A percentile compares a stretch with the other conserved stretches of the same genome.
phyloP scores from a whole-genome alignment of 1,140 invertebrate genomes.

The Bombus affinis region DNA sequence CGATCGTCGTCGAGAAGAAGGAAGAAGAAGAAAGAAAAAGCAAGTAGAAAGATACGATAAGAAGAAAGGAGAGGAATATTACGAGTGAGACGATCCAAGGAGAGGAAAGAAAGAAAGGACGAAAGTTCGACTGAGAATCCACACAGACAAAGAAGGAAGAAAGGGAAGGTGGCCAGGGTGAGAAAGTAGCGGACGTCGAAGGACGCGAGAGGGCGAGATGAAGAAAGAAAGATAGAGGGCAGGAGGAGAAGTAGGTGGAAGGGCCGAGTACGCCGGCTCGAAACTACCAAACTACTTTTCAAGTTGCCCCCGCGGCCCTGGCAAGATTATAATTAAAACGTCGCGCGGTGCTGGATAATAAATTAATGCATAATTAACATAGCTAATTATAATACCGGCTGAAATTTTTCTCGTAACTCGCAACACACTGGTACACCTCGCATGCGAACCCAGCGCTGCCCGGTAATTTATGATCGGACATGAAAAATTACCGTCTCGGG shows the following conservation, averaged over 20 bases:
- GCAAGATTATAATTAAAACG: conserved; percentile 81
- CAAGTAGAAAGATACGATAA: not conserved
- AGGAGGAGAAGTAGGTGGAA: conserved; percentile 54
- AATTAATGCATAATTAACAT: conserved; percentile 82
- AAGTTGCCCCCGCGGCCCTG: conserved; percentile 73
- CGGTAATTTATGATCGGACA: conserved; percentile 81
- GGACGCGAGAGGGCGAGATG: conserved; percentile 7
- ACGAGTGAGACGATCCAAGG: not conserved
- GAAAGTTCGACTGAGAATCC: not conserved
- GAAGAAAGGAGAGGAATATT: not conserved
- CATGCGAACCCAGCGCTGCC: conserved; percentile 74
- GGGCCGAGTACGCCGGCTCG: conserved; percentile 62
- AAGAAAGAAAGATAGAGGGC: conserved; percentile 30
- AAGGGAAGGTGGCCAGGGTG: not conserved
- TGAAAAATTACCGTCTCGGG: conserved; percentile 81
- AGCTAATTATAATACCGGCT: conserved; percentile 81
- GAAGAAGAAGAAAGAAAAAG: not conserved
- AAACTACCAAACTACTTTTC: conserved; percentile 79
- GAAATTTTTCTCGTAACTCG: conserved; percentile 79
- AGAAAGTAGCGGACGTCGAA: conserved; percentile 24
- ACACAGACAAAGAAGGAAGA: conserved; percentile 4
- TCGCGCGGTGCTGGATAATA: conserved; percentile 78
- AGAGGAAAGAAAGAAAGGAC: not conserved
- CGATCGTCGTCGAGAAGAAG: conserved; percentile 55
- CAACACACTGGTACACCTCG: conserved; percentile 70